Conservation (phyloP, 2,113 vertebrate genomes). For the Monarcha castaneiventris region DNA sequence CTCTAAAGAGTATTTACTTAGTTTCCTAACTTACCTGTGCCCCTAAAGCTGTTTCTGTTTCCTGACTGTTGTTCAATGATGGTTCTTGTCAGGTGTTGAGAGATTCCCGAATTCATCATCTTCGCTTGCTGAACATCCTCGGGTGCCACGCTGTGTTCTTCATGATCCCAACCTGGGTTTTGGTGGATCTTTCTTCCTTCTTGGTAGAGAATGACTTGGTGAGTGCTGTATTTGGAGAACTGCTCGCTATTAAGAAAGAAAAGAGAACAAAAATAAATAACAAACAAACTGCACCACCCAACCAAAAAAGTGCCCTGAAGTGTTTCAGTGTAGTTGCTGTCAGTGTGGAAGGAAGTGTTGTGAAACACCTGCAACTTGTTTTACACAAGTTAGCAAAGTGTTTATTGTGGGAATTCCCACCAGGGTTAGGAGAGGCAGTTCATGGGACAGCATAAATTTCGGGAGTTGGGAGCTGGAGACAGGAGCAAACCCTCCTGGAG, state of each 20-base stretch:
- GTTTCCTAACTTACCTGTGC: not conserved
- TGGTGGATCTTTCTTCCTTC: slow-evolving; percentile 93
- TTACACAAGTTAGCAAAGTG: not conserved
- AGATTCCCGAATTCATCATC: slow-evolving; percentile 90
- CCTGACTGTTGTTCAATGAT: not conserved
- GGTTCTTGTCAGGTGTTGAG: slow-evolving; percentile 82
- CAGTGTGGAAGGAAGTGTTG: not conserved
- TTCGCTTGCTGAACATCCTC: slow-evolving; percentile 90
- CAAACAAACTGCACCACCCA: no score
- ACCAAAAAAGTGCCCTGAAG: not conserved
- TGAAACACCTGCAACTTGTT: not conserved
- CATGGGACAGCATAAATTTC: rapidly evolving
- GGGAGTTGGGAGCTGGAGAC: not conserved
- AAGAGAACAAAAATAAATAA: rapidly evolving
- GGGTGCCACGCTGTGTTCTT: slow-evolving; percentile 95
- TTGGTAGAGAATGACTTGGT: slow-evolving; percentile 92
- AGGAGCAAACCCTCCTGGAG: not conserved
- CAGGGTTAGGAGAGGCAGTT: not conserved
- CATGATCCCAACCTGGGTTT: slow-evolving; percentile 96
- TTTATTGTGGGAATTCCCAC: rapidly evolving
- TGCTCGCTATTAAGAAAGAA: rapidly evolving
- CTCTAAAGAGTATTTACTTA: not conserved
- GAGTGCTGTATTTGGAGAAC: slow-evolving; percentile 48
- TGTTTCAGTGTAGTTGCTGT: not conserved
- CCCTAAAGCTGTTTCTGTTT: not conserved